Conservation (phyloP, 2,113 vertebrate species). For the Thinocorus orbignyianus region DNA sequence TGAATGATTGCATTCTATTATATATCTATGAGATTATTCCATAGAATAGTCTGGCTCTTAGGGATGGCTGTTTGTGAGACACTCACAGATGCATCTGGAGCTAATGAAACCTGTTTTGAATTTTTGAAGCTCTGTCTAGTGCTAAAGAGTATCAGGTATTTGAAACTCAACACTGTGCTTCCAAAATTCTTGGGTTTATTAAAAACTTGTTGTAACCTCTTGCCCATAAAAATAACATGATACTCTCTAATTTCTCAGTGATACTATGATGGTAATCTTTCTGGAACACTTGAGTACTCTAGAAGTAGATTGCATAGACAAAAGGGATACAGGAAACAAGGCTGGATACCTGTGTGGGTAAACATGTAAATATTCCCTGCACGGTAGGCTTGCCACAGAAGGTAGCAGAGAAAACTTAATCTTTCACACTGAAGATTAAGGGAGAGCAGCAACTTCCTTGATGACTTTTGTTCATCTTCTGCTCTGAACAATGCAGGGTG, state of each 20-base stretch:
- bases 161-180: background rate
- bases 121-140: background rate
- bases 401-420: background rate
- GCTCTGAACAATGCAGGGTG: background rate
- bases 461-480: background rate
- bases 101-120: background rate
- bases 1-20: background rate
- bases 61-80: background rate
- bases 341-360: rapidly evolving
- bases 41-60: background rate
- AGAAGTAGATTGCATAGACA: background rate
- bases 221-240: background rate
- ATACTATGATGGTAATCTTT: background rate
- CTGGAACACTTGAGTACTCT: background rate
- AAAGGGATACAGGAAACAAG: background rate
- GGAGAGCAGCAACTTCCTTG: background rate
- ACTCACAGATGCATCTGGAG: background rate
- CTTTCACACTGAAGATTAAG: background rate
- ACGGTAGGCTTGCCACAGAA: background rate
- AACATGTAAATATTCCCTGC: background rate
- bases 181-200: background rate
- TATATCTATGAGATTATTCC: background rate
- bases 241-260: background rate
- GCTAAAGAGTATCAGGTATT: background rate
- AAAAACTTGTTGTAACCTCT: background rate